phyloP scores from a whole-genome alignment of 2,113 vertebrate species.

The Chiloscyllium plagiosum region DNA sequence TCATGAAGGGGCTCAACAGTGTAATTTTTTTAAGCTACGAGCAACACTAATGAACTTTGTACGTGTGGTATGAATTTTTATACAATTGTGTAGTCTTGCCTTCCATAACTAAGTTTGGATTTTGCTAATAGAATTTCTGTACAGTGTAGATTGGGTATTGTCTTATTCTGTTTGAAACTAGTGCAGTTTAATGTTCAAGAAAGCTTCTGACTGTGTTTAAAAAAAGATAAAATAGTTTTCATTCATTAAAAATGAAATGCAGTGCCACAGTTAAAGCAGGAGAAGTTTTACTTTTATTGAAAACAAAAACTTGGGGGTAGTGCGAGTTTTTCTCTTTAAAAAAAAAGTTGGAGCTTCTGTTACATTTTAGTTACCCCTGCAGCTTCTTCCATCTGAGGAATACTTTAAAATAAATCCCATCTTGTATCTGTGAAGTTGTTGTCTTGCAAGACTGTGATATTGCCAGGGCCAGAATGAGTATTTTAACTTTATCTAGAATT shows the following conservation, averaged over 20 bases:
- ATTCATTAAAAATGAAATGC: not conserved
- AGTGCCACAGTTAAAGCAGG: not conserved
- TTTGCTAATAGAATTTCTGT: slow-evolving; percentile 30
- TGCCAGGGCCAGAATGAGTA: not conserved
- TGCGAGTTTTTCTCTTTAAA: not conserved
- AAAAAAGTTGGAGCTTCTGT: slow-evolving; percentile 30
- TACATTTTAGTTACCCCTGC: not conserved
- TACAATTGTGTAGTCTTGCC: slow-evolving; percentile 26
- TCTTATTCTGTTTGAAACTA: not conserved
- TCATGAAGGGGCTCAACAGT: slow-evolving; percentile 27
- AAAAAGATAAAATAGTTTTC: not conserved
- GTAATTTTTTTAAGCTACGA: slow-evolving; percentile 25
- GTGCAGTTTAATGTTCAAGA: slow-evolving; percentile 15
- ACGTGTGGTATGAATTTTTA: slow-evolving; percentile 23
- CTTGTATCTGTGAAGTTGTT: not conserved
- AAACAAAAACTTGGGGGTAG: not conserved
- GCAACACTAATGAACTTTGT: slow-evolving; percentile 34
- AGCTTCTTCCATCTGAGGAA: not conserved
- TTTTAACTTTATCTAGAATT: slow-evolving; percentile 47
- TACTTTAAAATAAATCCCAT: not conserved
- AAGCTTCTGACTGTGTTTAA: not conserved
- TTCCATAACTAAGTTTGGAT: slow-evolving; percentile 26
- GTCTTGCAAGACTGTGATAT: slow-evolving; percentile 12
- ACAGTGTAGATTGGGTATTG: slow-evolving; percentile 19
- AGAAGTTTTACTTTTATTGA: not conserved